Evolutionary conservation across 2,888 invertebrate genomes (phyloP).

Genomic region (Copidosoma aretas): DNA sequence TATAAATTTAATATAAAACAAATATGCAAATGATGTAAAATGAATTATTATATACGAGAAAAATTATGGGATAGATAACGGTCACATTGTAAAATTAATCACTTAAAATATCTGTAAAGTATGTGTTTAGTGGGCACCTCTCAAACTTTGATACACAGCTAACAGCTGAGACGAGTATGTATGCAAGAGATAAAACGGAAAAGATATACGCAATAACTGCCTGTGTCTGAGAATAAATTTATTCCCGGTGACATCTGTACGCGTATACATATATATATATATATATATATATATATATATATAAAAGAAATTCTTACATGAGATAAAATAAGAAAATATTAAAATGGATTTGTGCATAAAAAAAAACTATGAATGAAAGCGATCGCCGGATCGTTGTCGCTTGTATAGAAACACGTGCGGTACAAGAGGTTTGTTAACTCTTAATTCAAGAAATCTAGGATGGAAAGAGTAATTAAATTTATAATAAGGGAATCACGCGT

Average conservation of each 20-base stretch:
- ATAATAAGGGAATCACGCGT: constrained; percentile 11
- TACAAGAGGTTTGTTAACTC: constrained; percentile 14
- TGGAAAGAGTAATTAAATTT: background rate
- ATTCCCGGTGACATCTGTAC: constrained; percentile 13
- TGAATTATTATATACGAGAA: constrained; percentile 35
- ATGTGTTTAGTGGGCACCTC: constrained; percentile 36
- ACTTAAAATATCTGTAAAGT: constrained; percentile 39
- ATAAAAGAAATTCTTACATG: constrained; percentile 12
- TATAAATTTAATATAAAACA: constrained; percentile 39
- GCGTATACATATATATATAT: constrained; percentile 21
- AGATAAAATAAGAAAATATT: background rate
- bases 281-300: no score
- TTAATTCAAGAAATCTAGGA: constrained; percentile 1
- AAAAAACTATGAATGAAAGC: constrained; percentile 1
- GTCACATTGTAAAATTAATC: constrained; percentile 42
- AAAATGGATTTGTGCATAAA: constrained; percentile 8
- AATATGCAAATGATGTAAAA: constrained; percentile 39
- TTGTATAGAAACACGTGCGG: constrained; percentile 33
- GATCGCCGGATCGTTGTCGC: constrained; percentile 16
- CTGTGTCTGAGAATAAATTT: constrained; percentile 17
- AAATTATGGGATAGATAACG: constrained; percentile 34
- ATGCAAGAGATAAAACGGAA: constrained; percentile 12
- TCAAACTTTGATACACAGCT: constrained; percentile 38
- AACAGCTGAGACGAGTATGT: constrained; percentile 17
- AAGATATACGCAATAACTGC: constrained; percentile 8